These are phyloP conservation scores for Sylvilagus bachmani DNA, from an alignment of 2,113 vertebrate genomes.

Conservation along the genomic window DNA sequence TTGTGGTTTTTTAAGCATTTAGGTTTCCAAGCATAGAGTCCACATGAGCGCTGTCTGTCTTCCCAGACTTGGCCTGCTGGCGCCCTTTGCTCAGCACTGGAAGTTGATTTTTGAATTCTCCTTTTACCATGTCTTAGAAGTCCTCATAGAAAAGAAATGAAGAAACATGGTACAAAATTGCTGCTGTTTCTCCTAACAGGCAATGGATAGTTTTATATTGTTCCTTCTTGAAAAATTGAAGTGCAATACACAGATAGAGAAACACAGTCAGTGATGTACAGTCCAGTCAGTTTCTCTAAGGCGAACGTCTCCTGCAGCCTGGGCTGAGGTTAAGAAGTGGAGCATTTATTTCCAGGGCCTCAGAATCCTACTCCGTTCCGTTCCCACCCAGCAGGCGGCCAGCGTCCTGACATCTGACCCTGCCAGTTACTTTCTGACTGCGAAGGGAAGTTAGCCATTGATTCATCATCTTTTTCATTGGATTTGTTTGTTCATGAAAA, in stretches of 20 bases:
- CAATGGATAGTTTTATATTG: neutral
- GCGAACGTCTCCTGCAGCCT: too few relatives aligned
- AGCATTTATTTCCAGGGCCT: neutral
- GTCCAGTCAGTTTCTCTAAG: neutral
- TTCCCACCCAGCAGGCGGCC: too few relatives aligned
- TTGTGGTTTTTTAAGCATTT: neutral
- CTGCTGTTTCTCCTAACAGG: neutral
- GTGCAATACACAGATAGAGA: neutral
- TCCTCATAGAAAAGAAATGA: neutral
- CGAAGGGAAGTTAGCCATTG: neutral
- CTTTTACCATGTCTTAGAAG: neutral
- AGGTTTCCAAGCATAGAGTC: neutral
- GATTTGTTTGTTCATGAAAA: neutral
- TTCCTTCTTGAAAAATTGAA: neutral
- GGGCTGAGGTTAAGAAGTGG: neutral
- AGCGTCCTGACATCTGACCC: neutral
- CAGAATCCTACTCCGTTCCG: accelerated
- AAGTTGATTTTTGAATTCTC: neutral
- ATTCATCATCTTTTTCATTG: neutral
- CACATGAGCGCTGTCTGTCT: neutral
- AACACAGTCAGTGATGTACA: neutral
- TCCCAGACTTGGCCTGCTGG: neutral
- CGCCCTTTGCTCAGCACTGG: too few relatives aligned
- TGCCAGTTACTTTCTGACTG: neutral
- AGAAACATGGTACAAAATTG: neutral